phyloP scores from a whole-genome alignment of 2,888 invertebrate species.

The Acleris laterana region DNA sequence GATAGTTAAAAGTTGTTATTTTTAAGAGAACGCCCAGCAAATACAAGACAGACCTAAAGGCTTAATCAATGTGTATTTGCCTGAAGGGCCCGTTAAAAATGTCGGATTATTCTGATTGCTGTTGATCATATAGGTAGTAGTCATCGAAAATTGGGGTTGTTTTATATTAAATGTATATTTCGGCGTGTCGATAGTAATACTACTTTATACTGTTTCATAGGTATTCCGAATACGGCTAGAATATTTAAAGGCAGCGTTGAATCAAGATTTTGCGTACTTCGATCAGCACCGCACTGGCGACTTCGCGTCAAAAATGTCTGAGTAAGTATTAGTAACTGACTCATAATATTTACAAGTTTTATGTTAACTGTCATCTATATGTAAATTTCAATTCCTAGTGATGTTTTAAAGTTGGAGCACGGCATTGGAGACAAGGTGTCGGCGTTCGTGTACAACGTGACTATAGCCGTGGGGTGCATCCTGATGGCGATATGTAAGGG shows the following conservation, averaged over 20 bases:
- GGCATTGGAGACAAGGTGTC: constrained; percentile 92
- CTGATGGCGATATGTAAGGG: constrained; percentile 88
- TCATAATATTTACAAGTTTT: not conserved
- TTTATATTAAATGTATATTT: not conserved
- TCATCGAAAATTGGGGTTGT: too few species aligned
- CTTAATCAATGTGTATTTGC: too few species aligned
- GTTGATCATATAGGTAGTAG: too few species aligned
- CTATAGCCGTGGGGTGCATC: constrained; percentile 87
- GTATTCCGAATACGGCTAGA: constrained; percentile 84
- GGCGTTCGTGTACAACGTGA: constrained; percentile 86
- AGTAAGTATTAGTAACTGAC: constrained; percentile 77
- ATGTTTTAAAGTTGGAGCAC: constrained; percentile 89
- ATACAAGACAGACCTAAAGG: too few species aligned
- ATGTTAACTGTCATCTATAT: not conserved
- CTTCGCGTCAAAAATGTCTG: constrained; percentile 89
- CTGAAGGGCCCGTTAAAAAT: too few species aligned
- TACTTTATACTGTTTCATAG: constrained; percentile 54
- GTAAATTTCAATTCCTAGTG: constrained; percentile 70
- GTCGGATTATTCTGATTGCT: too few species aligned
- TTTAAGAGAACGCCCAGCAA: too few species aligned
- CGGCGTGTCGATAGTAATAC: not conserved
- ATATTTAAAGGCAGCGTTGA: constrained; percentile 86
- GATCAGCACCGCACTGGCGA: constrained; percentile 88
- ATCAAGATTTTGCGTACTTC: constrained; percentile 89
- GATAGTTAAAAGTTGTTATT: too few species aligned